These are phyloP conservation scores for Pseudomugil gertrudae DNA, from an alignment of 2,797 vertebrate species.

Conservation along the genomic window DNA sequence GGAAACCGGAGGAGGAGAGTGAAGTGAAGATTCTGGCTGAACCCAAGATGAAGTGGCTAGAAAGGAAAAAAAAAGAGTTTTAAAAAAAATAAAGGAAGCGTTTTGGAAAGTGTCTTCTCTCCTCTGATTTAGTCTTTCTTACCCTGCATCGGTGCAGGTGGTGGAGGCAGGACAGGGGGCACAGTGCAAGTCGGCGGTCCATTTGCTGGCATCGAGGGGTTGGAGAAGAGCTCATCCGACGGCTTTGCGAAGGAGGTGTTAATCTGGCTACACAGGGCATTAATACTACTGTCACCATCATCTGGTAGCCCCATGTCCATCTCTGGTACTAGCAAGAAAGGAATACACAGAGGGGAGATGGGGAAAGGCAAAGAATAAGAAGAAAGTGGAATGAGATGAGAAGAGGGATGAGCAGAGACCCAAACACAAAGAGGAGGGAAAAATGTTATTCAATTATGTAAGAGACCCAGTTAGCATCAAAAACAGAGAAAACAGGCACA, in stretches of 20 bases:
- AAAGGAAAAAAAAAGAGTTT: conserved; percentile 1
- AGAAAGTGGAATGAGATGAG: neutral
- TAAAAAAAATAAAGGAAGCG: neutral
- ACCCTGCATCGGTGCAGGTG: conserved; percentile 80
- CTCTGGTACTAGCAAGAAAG: conserved; percentile 67
- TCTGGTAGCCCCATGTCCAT: conserved; percentile 78
- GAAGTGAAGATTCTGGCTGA: conserved; percentile 75
- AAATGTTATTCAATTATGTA: conserved; percentile 28
- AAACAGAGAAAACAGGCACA: conserved; percentile 34
- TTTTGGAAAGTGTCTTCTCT: conserved; percentile 7
- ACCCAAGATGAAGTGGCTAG: conserved; percentile 84
- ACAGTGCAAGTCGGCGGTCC: conserved; percentile 67
- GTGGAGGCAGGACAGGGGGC: conserved; percentile 75
- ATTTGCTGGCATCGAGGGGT: conserved; percentile 61
- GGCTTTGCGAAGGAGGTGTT: conserved; percentile 86
- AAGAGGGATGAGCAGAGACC: neutral
- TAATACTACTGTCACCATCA: conserved; percentile 85
- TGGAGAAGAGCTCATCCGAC: conserved; percentile 80
- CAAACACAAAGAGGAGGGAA: conserved; percentile 5
- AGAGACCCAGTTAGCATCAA: conserved; percentile 27
- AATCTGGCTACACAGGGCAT: conserved; percentile 88
- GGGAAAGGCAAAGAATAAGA: neutral
- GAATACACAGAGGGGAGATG: conserved; percentile 14
- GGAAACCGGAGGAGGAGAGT: conserved; percentile 74
- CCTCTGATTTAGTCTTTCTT: conserved; percentile 32